Conservation (phyloP, 2,888 invertebrate genomes). For the Hypena proboscidalis region DNA sequence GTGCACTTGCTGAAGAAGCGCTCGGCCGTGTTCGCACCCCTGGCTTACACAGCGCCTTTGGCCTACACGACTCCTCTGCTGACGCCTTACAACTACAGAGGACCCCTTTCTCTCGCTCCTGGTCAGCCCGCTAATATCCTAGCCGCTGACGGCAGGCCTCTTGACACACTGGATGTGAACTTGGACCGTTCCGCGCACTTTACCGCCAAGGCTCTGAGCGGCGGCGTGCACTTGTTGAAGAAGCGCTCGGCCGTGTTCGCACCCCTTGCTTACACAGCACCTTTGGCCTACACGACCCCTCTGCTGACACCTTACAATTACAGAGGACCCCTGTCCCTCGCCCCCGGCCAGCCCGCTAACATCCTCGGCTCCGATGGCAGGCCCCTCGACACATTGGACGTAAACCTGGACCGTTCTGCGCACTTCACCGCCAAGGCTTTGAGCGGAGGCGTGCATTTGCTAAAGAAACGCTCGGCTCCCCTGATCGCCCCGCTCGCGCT, state of each 20-base stretch:
- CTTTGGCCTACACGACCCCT: constrained; percentile 22
- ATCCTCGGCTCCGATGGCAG: constrained; percentile 72
- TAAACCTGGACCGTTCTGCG: constrained; percentile 72
- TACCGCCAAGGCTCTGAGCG: constrained; percentile 67
- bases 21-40: constrained; percentile 62
- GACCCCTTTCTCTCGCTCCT: constrained; percentile 72
- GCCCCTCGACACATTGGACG: constrained; percentile 74
- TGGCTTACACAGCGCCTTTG: constrained; percentile 32
- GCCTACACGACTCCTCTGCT: constrained; percentile 19
- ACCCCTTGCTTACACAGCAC: constrained; percentile 42
- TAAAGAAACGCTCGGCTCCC: constrained; percentile 67
- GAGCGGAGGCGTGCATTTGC: constrained; percentile 62
- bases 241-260: constrained; percentile 60
- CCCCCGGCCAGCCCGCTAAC: constrained; percentile 75
- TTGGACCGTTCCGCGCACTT: constrained; percentile 70
- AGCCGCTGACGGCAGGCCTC: constrained; percentile 72
- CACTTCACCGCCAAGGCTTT: constrained; percentile 68
- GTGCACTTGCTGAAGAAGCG: too few relatives aligned
- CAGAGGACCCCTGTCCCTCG: constrained; percentile 71
- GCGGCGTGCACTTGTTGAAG: constrained; percentile 67
- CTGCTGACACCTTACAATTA: constrained; percentile 57
- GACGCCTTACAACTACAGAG: constrained; percentile 64
- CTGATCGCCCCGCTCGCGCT: constrained; percentile 40
- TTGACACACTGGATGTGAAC: constrained; percentile 76
- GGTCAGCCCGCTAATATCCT: constrained; percentile 75